Evolutionary conservation across 92 coral and sea anemone species (phyloP).

Genomic region (Pocillopora meandrina): DNA sequence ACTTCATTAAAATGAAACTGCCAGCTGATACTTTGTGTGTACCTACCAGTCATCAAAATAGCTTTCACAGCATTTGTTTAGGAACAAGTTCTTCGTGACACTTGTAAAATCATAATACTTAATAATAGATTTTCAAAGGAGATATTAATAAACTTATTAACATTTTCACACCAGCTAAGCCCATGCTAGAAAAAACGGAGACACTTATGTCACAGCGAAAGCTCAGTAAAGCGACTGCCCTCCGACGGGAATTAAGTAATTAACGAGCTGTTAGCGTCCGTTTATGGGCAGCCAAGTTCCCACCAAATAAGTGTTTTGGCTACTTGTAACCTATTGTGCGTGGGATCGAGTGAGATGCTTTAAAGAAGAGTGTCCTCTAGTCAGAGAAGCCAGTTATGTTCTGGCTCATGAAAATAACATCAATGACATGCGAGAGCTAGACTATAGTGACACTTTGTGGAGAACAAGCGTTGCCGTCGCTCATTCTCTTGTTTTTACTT

Average conservation of each 20-base stretch:
- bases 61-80: too few species aligned
- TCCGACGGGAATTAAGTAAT: slow-evolving; percentile 21
- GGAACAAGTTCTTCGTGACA: too few species aligned
- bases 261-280: slow-evolving; percentile 7
- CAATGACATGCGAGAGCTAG: not conserved
- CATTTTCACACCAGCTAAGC: slow-evolving; percentile 20
- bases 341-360: not conserved
- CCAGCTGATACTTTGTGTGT: too few species aligned
- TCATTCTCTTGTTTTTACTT: not conserved
- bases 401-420: not conserved
- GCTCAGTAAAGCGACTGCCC: slow-evolving; percentile 18
- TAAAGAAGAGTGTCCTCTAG: not conserved
- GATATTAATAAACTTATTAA: not conserved
- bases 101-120: not conserved
- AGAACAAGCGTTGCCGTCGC: too few species aligned
- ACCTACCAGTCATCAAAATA: too few species aligned
- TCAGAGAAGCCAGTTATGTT: not conserved
- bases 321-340: not conserved
- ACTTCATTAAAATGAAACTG: too few species aligned
- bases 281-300: not conserved
- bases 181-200: not conserved
- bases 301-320: not conserved
- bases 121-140: not conserved
- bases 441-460: not conserved
- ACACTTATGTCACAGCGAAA: not conserved